A percentile compares a stretch with the other conserved stretches of the same genome.
phyloP scores from a whole-genome alignment of 92 coral and sea anemone species.

The Zoanthus sociatus region DNA sequence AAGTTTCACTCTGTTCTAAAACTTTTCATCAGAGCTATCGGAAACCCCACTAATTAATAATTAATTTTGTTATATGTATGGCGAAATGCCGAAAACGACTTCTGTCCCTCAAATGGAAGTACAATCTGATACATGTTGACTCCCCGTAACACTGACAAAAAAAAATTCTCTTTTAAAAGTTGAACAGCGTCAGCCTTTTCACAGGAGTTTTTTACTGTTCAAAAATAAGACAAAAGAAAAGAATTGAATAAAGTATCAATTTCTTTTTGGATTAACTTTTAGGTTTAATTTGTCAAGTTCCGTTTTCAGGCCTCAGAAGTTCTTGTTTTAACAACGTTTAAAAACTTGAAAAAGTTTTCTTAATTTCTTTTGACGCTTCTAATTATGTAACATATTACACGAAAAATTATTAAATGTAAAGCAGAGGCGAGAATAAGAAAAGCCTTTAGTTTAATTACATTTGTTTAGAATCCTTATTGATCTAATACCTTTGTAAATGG shows the following conservation, averaged over 20 bases:
- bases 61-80: background rate
- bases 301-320: background rate
- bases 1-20: background rate
- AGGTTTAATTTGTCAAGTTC: background rate
- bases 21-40: background rate
- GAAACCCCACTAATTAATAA: background rate
- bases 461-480: background rate
- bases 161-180: background rate
- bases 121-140: background rate
- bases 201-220: background rate
- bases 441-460: background rate
- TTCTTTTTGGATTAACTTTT: background rate
- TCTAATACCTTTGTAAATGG: background rate
- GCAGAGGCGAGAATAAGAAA: constrained; percentile 6
- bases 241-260: background rate
- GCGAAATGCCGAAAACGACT: background rate
- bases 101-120: background rate
- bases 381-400: background rate
- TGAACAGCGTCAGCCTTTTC: background rate
- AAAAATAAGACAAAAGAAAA: background rate
- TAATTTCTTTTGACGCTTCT: background rate
- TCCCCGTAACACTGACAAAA: background rate
- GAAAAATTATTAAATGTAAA: background rate
- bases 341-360: constrained; percentile 2
- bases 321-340: background rate